Conservation (phyloP, 1,140 invertebrate genomes). For the Drosophila parvula region DNA sequence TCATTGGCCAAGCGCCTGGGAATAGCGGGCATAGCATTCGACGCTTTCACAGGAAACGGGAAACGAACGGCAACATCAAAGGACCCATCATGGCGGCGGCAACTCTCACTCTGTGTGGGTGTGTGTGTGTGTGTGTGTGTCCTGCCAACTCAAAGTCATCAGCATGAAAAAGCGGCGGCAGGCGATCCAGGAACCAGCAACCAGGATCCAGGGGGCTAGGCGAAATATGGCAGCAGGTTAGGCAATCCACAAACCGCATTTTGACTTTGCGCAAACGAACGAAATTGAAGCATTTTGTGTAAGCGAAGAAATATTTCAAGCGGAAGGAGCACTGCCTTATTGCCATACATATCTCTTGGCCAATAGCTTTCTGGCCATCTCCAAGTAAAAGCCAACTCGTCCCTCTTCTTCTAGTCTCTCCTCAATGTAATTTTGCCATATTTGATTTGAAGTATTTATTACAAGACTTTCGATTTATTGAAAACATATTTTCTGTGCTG, state of each 20-base stretch:
- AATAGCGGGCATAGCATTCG: slow-evolving; percentile 7
- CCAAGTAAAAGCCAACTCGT: background rate
- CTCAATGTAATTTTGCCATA: background rate
- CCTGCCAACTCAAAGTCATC: slow-evolving; percentile 40
- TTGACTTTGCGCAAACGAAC: too few species aligned
- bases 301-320: slow-evolving; percentile 23
- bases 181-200: background rate
- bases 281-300: slow-evolving; percentile 13
- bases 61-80: slow-evolving; percentile 41
- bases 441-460: background rate
- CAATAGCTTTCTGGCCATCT: background rate
- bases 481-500: too few species aligned
- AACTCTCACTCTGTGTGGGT: slow-evolving; percentile 8
- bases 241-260: slow-evolving; percentile 11
- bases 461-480: too few species aligned
- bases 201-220: background rate
- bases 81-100: slow-evolving; percentile 31
- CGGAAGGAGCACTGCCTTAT: background rate
- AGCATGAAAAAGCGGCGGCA: slow-evolving; percentile 17
- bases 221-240: slow-evolving; percentile 25
- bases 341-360: background rate
- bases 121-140: slow-evolving; percentile 7
- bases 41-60: slow-evolving; percentile 8
- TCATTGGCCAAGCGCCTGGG: slow-evolving; percentile 29
- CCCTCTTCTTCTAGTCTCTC: background rate